Percentiles rank a stretch among this genome's conserved stretches.
Conservation (phyloP, 2,113 vertebrate species). For the Lutjanus erythropterus region DNA sequence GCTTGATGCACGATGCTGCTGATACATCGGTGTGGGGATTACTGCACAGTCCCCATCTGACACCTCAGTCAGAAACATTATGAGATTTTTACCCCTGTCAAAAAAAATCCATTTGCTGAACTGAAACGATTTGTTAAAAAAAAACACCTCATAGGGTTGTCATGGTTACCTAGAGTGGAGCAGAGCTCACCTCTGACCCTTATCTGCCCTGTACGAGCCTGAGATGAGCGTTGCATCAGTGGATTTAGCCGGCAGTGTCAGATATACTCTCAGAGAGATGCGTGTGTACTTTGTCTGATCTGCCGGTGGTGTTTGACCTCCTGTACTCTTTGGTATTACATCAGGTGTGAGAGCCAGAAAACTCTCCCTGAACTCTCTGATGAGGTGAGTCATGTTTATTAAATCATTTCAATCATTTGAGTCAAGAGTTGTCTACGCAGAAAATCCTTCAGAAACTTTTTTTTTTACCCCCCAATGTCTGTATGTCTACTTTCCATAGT, state of each 20-base stretch:
- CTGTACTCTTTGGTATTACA: background rate
- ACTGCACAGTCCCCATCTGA: background rate
- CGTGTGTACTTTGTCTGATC: background rate
- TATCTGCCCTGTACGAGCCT: background rate
- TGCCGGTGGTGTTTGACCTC: constrained; percentile 18
- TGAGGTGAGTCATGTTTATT: background rate
- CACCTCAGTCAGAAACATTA: background rate
- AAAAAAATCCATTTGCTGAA: background rate
- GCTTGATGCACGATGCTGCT: background rate
- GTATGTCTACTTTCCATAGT: background rate
- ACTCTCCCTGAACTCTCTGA: background rate
- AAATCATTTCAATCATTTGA: background rate
- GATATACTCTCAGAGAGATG: background rate
- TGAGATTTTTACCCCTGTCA: background rate
- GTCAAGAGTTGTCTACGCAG: background rate
- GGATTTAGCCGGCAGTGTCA: background rate
- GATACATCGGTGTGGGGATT: background rate
- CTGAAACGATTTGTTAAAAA: background rate
- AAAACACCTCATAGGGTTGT: background rate
- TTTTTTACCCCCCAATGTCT: background rate
- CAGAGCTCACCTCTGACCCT: constrained; percentile 26
- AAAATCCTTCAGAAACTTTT: background rate
- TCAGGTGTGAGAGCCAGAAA: background rate
- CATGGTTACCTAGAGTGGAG: constrained; percentile 23
- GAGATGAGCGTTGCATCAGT: constrained; percentile 9